Conservation (phyloP, 2,888 invertebrate species). For the Creontiades dilutus region DNA sequence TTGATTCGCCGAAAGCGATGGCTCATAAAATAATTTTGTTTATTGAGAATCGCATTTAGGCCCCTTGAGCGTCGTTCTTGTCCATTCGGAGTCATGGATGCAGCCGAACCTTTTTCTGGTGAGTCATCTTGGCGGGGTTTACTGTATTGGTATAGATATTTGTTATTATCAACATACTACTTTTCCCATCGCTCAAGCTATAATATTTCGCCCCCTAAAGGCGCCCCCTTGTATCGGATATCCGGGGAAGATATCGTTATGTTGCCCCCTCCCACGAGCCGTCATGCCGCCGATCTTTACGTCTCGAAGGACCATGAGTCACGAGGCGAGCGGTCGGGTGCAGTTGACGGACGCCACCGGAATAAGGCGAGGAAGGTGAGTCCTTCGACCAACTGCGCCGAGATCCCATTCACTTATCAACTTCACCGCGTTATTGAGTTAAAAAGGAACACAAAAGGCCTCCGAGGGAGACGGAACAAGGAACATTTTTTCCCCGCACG, state of each 20-base stretch:
- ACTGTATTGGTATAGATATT: too few species aligned
- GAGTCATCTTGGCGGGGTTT: too few species aligned
- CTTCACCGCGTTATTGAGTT: slow-evolving; percentile 65
- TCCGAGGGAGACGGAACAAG: slow-evolving; percentile 33
- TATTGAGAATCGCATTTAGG: too few species aligned
- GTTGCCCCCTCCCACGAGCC: background rate
- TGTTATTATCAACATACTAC: too few species aligned
- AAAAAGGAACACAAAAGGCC: slow-evolving; percentile 58
- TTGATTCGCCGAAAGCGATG: too few species aligned
- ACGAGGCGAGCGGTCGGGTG: slow-evolving; percentile 26
- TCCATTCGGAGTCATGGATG: too few species aligned
- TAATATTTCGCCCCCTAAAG: background rate
- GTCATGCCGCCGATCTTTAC: slow-evolving; percentile 17
- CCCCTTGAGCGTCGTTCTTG: too few species aligned
- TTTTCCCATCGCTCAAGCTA: too few species aligned
- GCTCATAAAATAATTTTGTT: too few species aligned
- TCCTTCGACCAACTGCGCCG: too few species aligned
- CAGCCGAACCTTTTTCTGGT: too few species aligned
- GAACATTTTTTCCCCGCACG: slow-evolving; percentile 56
- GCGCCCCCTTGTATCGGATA: background rate
- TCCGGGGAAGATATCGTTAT: background rate
- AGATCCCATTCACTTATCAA: slow-evolving; percentile 67
- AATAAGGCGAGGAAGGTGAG: background rate
- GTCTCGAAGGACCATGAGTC: slow-evolving; percentile 64
- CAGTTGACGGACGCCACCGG: slow-evolving; percentile 1